phyloP scores from a whole-genome alignment of 2,888 invertebrate genomes.

The Aphelenchoides bicaudatus region DNA sequence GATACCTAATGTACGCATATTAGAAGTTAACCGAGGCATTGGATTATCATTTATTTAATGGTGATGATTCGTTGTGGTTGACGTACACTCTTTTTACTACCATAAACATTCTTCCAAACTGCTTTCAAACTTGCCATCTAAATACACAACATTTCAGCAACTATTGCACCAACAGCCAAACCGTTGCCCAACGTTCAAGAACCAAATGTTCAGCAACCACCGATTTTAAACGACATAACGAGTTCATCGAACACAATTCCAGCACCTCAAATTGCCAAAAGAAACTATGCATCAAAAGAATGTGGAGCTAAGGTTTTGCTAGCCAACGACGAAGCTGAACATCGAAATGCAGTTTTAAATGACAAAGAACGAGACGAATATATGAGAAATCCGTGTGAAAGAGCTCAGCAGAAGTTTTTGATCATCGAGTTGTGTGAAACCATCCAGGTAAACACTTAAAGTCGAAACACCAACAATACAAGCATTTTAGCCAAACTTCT shows the following conservation, averaged over 20 bases:
- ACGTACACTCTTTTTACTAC: no score
- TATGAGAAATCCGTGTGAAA: conserved; percentile 88
- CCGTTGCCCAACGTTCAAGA: background rate
- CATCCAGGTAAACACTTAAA: conserved; percentile 69
- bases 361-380: conserved; percentile 78
- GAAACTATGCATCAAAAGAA: conserved; percentile 92
- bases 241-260: no score
- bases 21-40: no score
- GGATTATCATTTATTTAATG: no score
- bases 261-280: conserved; percentile 63
- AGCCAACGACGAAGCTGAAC: conserved; percentile 84
- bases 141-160: background rate
- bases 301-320: conserved; percentile 95
- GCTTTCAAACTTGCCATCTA: no score
- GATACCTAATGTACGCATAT: no score
- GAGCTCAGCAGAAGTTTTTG: conserved; percentile 67
- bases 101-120: no score
- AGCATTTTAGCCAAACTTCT: conserved; percentile 70
- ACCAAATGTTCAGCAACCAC: conserved; percentile 11
- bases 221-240: background rate
- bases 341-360: conserved; percentile 75
- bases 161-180: background rate
- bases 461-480: conserved; percentile 65
- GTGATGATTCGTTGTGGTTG: no score
- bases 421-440: conserved; percentile 96